A percentile compares a stretch with the other conserved stretches of the same genome.
Conservation (phyloP, 2,797 vertebrate species). For the Catostomus latipinnis region DNA sequence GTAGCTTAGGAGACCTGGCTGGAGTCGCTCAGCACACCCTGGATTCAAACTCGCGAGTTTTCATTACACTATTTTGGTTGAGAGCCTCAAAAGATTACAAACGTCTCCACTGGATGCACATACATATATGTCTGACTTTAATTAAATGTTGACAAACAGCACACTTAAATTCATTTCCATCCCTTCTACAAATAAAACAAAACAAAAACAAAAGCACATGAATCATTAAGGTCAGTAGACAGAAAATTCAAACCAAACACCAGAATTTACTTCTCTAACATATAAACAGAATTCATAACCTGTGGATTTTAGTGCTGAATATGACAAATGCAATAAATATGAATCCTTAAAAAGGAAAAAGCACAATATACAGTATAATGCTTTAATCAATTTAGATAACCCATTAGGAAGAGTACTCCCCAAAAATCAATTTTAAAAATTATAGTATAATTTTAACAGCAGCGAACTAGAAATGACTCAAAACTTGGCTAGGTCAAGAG, state of each 20-base stretch:
- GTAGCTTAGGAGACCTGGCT: too few species aligned
- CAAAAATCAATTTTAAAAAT: not conserved
- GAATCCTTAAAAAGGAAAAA: constrained; percentile 13
- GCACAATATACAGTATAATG: constrained; percentile 45
- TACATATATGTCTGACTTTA: constrained; percentile 29
- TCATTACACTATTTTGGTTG: too few species aligned
- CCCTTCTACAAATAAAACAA: not conserved
- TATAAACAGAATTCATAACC: constrained; percentile 22
- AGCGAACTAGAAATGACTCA: not conserved
- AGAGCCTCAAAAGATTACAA: too few species aligned
- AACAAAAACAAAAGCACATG: not conserved
- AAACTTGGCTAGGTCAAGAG: not conserved
- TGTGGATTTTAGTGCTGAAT: constrained; percentile 24
- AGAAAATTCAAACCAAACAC: constrained; percentile 1
- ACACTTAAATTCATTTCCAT: not conserved
- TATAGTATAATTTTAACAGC: not conserved
- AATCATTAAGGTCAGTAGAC: not conserved
- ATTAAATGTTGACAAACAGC: constrained; percentile 16
- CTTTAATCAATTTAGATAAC: not conserved
- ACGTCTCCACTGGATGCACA: not conserved
- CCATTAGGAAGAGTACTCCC: not conserved
- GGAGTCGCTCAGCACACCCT: too few species aligned
- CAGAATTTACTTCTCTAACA: constrained; percentile 13
- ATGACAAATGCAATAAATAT: constrained; percentile 48
- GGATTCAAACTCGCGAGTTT: too few species aligned